Evolutionary conservation across 2,888 invertebrate genomes (phyloP), one percentile per base, ranked within the genome.

Genomic region (Julus scandinavius): DNA sequence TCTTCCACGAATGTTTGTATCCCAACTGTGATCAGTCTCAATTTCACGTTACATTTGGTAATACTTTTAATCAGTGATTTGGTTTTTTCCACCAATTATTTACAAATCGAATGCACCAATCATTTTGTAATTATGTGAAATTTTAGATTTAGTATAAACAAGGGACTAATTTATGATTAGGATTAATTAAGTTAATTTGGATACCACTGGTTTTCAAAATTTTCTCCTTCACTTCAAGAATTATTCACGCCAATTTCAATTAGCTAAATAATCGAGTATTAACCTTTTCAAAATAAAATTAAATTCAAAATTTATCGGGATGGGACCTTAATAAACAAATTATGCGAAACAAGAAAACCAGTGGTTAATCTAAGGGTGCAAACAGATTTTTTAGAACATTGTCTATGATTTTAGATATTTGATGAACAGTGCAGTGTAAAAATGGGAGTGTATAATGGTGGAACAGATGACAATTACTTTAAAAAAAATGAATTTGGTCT

Each of bases 1-100:
- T 72, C 72, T 72, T 72, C 72, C 72, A 72, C 29, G 29, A 72
- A 72, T 29, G 72, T 20, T 72, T 72, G 72, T 72, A 72, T 72
- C 72, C 72, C 72, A 72, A 29, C 72, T 72, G 72, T 72, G 72
- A 72, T 72, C 72, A 29, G 11, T 29, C 72, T 72, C 72, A 29
- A 72, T 72, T 72, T 29, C 20, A 72, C 72, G 29, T 63, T 63
- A 5, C 63, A 63, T 20, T 63, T 20, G n/a, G 63, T 20, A 20
- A 5, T 6, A 63, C 20, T 50, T 50, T 9, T 13, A 13, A 50
- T 50, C 50, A 50, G 1, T 58, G 17, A 58, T 58, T 58, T 5
- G 17, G 29, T 29, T 29, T 17, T 17, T 58, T 63, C 63, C 63
- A 63, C 63, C 63, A 63, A 63, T 63, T 63, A 63, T 63, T 63